Percentiles rank a stretch among this genome's conserved stretches.
These are phyloP conservation scores for Caenorhabditis zanzibari DNA, from an alignment of 2,888 invertebrate species.

Conservation along the genomic window DNA sequence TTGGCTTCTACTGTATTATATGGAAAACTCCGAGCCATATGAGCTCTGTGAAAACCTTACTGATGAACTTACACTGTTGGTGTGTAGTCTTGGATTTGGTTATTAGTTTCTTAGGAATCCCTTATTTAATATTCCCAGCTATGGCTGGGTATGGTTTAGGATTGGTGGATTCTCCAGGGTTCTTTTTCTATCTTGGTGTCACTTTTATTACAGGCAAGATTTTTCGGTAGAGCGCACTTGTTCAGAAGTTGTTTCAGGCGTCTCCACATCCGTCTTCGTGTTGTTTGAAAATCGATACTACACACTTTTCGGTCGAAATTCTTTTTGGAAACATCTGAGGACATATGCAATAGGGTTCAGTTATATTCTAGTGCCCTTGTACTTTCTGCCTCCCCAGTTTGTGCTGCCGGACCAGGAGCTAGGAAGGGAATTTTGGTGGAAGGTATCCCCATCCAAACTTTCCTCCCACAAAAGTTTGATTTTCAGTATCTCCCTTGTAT, in stretches of 20 bases:
- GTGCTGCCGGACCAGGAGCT: background rate
- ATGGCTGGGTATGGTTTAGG: constrained; percentile 19
- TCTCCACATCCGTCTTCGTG: constrained; percentile 3
- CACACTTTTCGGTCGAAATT: background rate
- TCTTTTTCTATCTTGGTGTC: background rate
- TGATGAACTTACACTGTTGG: constrained; percentile 17
- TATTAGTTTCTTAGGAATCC: constrained; percentile 7
- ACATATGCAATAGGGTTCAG: background rate
- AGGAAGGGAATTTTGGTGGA: background rate
- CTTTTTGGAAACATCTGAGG: background rate
- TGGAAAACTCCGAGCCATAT: constrained; percentile 11
- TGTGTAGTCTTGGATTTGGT: background rate
- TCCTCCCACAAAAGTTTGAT: background rate
- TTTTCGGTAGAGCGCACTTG: background rate
- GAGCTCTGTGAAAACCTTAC: background rate
- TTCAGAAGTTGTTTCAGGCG: background rate
- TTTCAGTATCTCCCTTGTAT: background rate
- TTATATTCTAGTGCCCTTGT: background rate
- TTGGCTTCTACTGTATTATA: constrained; percentile 2
- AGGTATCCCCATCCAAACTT: background rate
- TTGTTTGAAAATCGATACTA: constrained; percentile 11
- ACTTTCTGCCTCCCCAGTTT: background rate
- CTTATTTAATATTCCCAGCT: background rate
- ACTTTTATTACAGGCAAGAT: constrained; percentile 6
- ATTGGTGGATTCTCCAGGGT: background rate